Evolutionary conservation across 2,888 invertebrate species (phyloP).

Genomic region (Caradrina kadenii): DNA sequence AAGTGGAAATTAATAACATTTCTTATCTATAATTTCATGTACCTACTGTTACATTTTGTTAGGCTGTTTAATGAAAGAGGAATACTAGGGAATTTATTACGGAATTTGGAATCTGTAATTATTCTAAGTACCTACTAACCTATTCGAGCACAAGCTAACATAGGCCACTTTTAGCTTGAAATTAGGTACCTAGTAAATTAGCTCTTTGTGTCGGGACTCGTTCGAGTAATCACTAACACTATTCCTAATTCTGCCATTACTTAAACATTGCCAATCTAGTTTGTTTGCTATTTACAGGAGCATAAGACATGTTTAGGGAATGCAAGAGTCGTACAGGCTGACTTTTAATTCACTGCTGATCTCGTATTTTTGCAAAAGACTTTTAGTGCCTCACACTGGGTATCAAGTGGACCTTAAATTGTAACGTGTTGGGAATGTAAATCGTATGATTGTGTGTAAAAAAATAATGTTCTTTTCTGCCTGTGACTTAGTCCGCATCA

Average conservation of each 20-base stretch:
- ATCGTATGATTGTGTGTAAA: too few species aligned
- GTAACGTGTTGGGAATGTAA: too few species aligned
- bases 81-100: too few species aligned
- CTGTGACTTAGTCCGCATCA: too few species aligned
- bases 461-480: too few species aligned
- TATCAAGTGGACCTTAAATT: too few species aligned
- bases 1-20: not conserved
- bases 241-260: constrained; percentile 7
- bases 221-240: constrained; percentile 26
- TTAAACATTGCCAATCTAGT: constrained; percentile 5
- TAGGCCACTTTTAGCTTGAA: constrained; percentile 13
- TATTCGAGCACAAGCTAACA: too few species aligned
- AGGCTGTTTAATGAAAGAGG: too few species aligned
- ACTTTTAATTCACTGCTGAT: too few species aligned
- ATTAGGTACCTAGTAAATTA: constrained; percentile 19
- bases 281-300: constrained; percentile 1
- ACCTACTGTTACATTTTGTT: not conserved
- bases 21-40: not conserved
- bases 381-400: too few species aligned
- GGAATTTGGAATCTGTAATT: constrained; percentile 2
- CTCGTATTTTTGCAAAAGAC: too few species aligned
- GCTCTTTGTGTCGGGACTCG: constrained; percentile 14
- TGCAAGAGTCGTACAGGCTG: too few species aligned
- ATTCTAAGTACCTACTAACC: not conserved
- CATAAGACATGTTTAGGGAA: not conserved